Evolutionary conservation across 2,797 vertebrate species (phyloP).

Genomic region (Tadarida brasiliensis): DNA sequence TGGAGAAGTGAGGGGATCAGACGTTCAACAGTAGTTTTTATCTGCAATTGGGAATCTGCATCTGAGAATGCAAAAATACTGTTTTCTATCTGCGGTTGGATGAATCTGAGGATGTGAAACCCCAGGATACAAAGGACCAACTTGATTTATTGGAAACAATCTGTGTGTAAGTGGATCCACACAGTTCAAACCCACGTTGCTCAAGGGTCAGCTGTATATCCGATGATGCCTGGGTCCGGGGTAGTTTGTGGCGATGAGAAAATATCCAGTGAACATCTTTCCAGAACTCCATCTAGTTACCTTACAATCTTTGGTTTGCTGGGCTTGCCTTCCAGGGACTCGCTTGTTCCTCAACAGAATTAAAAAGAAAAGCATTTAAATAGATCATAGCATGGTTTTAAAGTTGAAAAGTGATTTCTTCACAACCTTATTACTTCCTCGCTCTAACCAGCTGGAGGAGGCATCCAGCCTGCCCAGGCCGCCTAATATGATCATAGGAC

Average conservation of each 20-base stretch:
- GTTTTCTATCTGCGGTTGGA: background rate
- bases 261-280: background rate
- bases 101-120: background rate
- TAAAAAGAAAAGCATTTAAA: conserved; percentile 3
- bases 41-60: background rate
- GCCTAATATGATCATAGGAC: background rate
- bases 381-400: background rate
- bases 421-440: background rate
- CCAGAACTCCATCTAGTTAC: background rate
- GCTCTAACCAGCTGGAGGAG: background rate
- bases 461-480: background rate
- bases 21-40: background rate
- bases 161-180: background rate
- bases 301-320: background rate
- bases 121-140: background rate
- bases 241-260: background rate
- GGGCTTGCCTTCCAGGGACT: background rate
- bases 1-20: background rate
- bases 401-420: background rate
- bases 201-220: background rate
- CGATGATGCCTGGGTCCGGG: background rate
- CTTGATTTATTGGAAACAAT: background rate
- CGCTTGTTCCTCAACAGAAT: background rate
- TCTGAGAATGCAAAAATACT: background rate
- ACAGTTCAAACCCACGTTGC: background rate